Base-by-base conservation (phyloP, 2,888 invertebrate genomes). In the Drosophila niveifrons region DNA sequence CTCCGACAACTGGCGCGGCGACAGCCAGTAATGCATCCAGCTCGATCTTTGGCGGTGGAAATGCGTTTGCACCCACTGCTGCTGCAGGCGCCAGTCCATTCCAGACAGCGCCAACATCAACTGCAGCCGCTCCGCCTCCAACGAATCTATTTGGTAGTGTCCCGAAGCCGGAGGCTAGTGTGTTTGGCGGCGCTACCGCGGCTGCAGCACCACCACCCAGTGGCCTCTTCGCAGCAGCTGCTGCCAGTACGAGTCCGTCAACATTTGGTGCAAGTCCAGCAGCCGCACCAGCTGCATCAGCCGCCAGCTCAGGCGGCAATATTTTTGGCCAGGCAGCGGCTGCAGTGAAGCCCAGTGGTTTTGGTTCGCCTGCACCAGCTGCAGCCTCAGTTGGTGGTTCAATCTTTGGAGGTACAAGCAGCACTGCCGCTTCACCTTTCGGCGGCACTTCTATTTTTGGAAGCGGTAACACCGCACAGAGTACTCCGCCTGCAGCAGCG, bases 121-220 rank as follows among this genome's bases (percentile, higher is more conserved):
- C 13, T 10, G 9, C 64, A 4, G 29, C 57, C n/a, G 9, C 62
- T 0, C 18, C 75, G n/a, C 59, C 75, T 11, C 34, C 75, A 11
- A 80, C 75, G 7, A 90, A 77, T 47, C 77, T 91, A 23, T 92
- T 92, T 52, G 90, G 89, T 2, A 90, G 82, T 46, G 88, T 91
- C 15, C 91, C 92, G 0, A 92, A 92, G 68, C 90, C 92, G 2
- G 91, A 91, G 28, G 82, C 82, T 28, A 83, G 90, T 0, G 83
- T 89, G 1, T 92, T 92, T 64, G 89, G 81, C 1, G 29, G 44
- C 9, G 23, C 72, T 1, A 3, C 72, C 1, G 52, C 73, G 3
- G 28, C 78, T 2, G 58, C 75, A 0, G 17, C 80, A 1, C 48
- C 81, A 11, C 75, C 82, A 17, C 75, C 82, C 29, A 71, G 79